Conservation (phyloP, 1,140 invertebrate genomes). For the Papilio machaon region DNA sequence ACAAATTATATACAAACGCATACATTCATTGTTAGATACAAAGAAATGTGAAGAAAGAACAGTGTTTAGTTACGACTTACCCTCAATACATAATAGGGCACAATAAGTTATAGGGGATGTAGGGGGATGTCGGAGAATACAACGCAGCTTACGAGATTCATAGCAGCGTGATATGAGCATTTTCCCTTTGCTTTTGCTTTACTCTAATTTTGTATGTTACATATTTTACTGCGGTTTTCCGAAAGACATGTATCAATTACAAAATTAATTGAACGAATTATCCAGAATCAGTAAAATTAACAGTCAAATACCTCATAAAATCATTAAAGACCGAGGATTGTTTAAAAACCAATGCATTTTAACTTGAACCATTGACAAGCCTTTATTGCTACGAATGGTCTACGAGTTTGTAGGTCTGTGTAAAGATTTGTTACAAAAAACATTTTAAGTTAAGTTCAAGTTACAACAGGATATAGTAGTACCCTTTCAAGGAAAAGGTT, state of each 20-base stretch:
- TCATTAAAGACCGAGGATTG: neutral
- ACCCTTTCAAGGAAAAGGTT: slow-evolving; percentile 26
- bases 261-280: too few species aligned
- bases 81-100: slow-evolving; percentile 23
- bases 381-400: neutral
- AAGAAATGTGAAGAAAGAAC: neutral
- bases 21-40: neutral
- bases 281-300: neutral
- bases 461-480: neutral
- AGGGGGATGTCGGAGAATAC: slow-evolving; percentile 1
- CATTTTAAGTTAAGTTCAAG: neutral
- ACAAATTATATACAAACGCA: neutral
- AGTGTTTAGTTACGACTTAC: neutral
- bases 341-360: neutral
- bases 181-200: neutral
- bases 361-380: neutral
- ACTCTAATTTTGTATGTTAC: neutral
- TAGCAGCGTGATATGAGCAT: neutral
- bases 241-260: neutral
- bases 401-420: neutral
- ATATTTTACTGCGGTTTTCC: neutral
- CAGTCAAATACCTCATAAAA: neutral
- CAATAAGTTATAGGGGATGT: slow-evolving; percentile 22
- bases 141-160: neutral
- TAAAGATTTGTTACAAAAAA: neutral